A percentile compares a stretch with the other conserved stretches of the same genome.
Evolutionary conservation across 2,797 vertebrate genomes (phyloP).

Genomic region (Cynopterus sphinx): DNA sequence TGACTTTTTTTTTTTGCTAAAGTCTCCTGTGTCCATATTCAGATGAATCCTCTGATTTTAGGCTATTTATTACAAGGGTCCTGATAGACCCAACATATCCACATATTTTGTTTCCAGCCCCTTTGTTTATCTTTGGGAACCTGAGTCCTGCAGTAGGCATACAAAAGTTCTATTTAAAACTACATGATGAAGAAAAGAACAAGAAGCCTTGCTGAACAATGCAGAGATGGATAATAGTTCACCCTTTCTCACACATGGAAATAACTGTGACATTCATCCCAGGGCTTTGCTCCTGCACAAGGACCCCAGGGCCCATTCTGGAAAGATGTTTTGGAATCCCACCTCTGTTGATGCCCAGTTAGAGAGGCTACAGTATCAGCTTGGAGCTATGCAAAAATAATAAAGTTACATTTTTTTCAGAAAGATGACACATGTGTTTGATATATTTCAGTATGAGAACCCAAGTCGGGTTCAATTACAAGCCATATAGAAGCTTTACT

Average conservation of each 20-base stretch:
- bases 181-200: neutral
- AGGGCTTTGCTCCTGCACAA: neutral
- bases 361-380: slow-evolving; percentile 23
- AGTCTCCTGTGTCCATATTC: slow-evolving; percentile 44
- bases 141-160: slow-evolving; percentile 44
- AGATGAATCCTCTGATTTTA: slow-evolving; percentile 56
- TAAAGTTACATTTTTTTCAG: slow-evolving; percentile 33
- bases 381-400: slow-evolving; percentile 51
- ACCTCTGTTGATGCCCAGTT: neutral
- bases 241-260: slow-evolving; percentile 70
- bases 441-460: slow-evolving; percentile 9
- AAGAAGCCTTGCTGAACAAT: slow-evolving; percentile 39
- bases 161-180: slow-evolving; percentile 70
- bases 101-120: slow-evolving; percentile 63
- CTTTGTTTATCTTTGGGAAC: slow-evolving; percentile 60
- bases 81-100: slow-evolving; percentile 17
- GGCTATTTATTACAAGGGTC: slow-evolving; percentile 31
- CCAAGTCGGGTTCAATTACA: slow-evolving; percentile 5
- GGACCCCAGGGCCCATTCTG: neutral
- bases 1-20: neutral
- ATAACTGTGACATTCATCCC: slow-evolving; percentile 35
- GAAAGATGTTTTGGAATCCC: slow-evolving; percentile 45
- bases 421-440: slow-evolving; percentile 60
- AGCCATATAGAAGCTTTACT: neutral
- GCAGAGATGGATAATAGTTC: neutral